phyloP scores from a whole-genome alignment of 2,888 invertebrate species.

The Amiota communis region DNA sequence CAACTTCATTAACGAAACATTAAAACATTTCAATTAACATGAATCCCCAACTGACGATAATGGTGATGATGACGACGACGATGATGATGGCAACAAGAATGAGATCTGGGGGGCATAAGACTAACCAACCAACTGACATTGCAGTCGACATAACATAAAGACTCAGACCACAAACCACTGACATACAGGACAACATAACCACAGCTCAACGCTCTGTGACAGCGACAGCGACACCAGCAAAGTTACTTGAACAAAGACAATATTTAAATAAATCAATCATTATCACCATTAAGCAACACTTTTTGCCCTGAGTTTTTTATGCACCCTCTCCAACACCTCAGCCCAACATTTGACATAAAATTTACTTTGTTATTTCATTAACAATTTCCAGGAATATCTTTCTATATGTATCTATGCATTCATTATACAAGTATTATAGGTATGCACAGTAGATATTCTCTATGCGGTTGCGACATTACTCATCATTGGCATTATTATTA shows the following conservation, averaged over 20 bases:
- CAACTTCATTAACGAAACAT: slow-evolving; percentile 24
- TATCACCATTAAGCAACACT: slow-evolving; percentile 23
- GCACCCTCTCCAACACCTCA: too few relatives aligned
- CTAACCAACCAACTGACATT: slow-evolving; percentile 1
- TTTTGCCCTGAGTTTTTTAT: background rate
- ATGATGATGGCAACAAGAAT: background rate
- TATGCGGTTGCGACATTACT: too few relatives aligned
- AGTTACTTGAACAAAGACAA: slow-evolving; percentile 14
- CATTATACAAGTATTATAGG: background rate
- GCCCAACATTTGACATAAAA: slow-evolving; percentile 34
- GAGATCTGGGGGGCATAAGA: too few relatives aligned
- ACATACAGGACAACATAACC: too few relatives aligned
- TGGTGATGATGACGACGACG: background rate
- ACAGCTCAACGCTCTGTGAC: too few relatives aligned
- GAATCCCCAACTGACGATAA: slow-evolving; percentile 3
- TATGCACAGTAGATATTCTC: too few relatives aligned
- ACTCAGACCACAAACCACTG: too few relatives aligned
- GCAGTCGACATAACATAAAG: background rate
- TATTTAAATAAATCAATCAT: slow-evolving; percentile 54
- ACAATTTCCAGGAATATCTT: background rate
- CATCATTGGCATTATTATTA: too few relatives aligned
- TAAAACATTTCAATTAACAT: slow-evolving; percentile 40
- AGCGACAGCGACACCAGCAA: background rate
- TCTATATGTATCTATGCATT: background rate
- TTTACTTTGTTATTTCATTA: slow-evolving; percentile 62